Evolutionary conservation across 2,888 invertebrate genomes (phyloP).

Genomic region (Pseudoips prasinana): DNA sequence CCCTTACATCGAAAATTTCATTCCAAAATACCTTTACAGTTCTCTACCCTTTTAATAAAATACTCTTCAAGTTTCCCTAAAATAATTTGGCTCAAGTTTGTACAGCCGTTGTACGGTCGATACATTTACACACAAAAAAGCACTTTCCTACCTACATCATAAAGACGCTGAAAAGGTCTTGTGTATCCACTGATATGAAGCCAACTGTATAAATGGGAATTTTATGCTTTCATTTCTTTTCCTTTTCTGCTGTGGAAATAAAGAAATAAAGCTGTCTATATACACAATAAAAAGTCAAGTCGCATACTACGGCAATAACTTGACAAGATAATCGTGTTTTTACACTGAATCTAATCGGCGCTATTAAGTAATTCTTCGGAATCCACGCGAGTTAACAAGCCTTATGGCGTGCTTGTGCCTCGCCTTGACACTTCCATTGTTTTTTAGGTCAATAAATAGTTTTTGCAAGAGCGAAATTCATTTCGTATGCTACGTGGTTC

Average conservation of each 20-base stretch:
- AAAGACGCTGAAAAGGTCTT: no score
- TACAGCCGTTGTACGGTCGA: no score
- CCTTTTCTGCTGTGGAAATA: constrained; percentile 4
- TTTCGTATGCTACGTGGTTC: neutral
- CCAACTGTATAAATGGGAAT: constrained; percentile 18
- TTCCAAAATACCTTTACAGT: constrained; percentile 18
- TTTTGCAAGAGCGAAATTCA: constrained; percentile 1
- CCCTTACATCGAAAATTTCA: constrained; percentile 12
- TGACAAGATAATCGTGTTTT: constrained; percentile 34
- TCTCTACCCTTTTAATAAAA: constrained; percentile 16
- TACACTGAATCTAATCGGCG: constrained; percentile 29
- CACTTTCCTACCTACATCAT: no score
- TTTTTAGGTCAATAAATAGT: constrained; percentile 24
- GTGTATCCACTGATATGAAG: no score
- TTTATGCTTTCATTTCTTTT: neutral
- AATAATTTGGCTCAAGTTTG: constrained; percentile 17
- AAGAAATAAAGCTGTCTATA: constrained; percentile 19
- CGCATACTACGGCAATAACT: constrained; percentile 24
- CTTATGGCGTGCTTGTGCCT: constrained; percentile 19
- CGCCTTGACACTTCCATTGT: constrained; percentile 25
- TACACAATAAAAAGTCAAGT: constrained; percentile 20
- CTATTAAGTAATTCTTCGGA: constrained; percentile 33
- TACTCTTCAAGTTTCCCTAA: constrained; percentile 13
- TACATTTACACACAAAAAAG: no score
- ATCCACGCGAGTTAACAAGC: constrained; percentile 15